Percentiles rank a stretch among this genome's conserved stretches.
Evolutionary conservation across 2,113 vertebrate species (phyloP).

Genomic region (Zosterops lateralis): DNA sequence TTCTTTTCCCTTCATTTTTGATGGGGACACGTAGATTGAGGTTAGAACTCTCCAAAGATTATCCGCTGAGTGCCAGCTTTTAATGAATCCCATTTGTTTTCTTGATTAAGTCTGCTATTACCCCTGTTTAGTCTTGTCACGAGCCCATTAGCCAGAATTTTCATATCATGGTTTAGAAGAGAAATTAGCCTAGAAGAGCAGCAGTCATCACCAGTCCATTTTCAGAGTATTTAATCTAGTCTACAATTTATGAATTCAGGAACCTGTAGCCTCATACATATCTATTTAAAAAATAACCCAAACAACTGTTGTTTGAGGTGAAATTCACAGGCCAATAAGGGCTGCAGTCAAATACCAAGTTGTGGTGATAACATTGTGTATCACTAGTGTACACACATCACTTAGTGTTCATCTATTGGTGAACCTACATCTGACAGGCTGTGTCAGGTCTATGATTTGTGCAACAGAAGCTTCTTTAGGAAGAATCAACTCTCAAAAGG

Average conservation of each 20-base stretch:
- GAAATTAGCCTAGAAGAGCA: conserved; percentile 70
- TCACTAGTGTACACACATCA: neutral
- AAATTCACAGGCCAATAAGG: neutral
- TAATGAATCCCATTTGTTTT: conserved; percentile 83
- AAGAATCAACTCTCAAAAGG: neutral
- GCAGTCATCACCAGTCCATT: conserved; percentile 68
- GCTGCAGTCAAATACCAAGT: neutral
- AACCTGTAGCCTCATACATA: conserved; percentile 11
- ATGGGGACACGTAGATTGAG: conserved; percentile 65
- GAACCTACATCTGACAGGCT: neutral
- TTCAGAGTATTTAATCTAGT: conserved; percentile 67
- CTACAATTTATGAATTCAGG: conserved; percentile 64
- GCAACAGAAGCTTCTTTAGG: neutral
- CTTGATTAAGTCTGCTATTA: conserved; percentile 79
- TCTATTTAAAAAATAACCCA: neutral
- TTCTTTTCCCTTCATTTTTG: conserved; percentile 22
- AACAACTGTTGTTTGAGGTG: conserved; percentile 28
- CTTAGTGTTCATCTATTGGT: neutral
- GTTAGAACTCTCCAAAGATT: conserved; percentile 72
- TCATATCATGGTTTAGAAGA: conserved; percentile 73
- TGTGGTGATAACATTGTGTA: neutral
- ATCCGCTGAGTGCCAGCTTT: conserved; percentile 69
- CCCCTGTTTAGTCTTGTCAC: conserved; percentile 74
- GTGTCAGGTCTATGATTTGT: neutral
- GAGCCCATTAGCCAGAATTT: conserved; percentile 74